Base-by-base conservation (phyloP, 2,888 invertebrate species). In the Uloborus plumipes region DNA sequence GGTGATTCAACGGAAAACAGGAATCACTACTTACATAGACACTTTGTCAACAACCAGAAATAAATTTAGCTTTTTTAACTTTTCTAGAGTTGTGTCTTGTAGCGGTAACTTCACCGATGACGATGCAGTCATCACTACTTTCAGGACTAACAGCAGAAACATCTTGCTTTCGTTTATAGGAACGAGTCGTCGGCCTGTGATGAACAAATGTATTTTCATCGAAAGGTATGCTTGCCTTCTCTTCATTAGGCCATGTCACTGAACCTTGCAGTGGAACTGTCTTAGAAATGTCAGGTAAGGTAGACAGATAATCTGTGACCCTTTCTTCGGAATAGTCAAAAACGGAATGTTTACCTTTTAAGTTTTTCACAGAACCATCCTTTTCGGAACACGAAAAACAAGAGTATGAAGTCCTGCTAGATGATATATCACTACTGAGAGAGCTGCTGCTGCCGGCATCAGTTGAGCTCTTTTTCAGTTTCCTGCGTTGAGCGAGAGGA, bases 401-500 rank as follows among this genome's bases (percentile, higher is more conserved):
- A 15, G 86, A 84, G 39, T 67, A 70, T 55, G 84, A 81, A 22
- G 79, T 72, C 47, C 82, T 20, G 69, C 80, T 84, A 9, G 83
- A 84, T 16, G 82, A 78, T 16, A 77, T 65, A 69, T 78, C 81
- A 61, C 81, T 77, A 62, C 90, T 90, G 0, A 90, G 89, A 0
- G 89, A 88, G 11, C 89, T 89, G 71, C 89, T 89, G 20, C 89
- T 89, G 22, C 89, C 87, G n/a, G 88, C 88, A 86, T 89, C 90
- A 65, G 88, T 88, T 1, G 90, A 90, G 71, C 91, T 90, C 86
- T 92, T 93, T 85, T 90, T 89, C 88, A 91, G 89, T 87, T 92
- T 91, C 4, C 94, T 90, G 47, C 94, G 90, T 88, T 93, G 93
- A 15, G 94, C 93, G 74, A 94, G 89, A 85, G 93, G 92, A 0